These are phyloP conservation scores for Crematogaster levior DNA, from an alignment of 2,888 invertebrate genomes.

Conservation along the genomic window DNA sequence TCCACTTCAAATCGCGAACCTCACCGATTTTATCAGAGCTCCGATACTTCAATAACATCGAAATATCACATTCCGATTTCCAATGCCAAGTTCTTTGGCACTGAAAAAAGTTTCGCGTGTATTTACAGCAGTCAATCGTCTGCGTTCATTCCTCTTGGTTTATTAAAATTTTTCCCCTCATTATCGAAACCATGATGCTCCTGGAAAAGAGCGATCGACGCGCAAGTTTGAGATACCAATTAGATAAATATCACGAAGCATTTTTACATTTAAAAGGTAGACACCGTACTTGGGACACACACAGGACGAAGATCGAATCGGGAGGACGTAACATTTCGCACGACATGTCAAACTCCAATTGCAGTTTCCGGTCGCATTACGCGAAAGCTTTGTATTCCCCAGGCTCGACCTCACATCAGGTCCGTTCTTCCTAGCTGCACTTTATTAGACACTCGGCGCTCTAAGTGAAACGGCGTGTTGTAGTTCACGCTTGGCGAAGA, in stretches of 20 bases:
- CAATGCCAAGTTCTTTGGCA: neutral
- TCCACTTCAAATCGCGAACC: neutral
- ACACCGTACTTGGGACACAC: neutral
- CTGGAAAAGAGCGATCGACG: neutral
- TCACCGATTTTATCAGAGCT: constrained; percentile 9
- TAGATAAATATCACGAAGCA: neutral
- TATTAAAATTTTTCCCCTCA: constrained; percentile 12
- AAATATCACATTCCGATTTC: neutral
- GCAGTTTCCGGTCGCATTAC: constrained; percentile 42
- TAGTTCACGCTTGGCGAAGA: constrained; percentile 22
- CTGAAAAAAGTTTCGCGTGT: neutral
- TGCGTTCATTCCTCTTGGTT: neutral
- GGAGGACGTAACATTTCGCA: constrained; percentile 24
- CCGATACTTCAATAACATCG: neutral
- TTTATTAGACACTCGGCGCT: constrained; percentile 34
- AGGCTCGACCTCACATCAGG: neutral
- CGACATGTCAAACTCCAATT: constrained; percentile 39
- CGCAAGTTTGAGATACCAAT: neutral
- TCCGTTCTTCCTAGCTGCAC: constrained; percentile 25
- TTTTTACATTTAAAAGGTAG: neutral
- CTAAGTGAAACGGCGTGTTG: constrained; percentile 27
- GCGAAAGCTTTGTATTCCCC: constrained; percentile 14
- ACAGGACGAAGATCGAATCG: constrained; percentile 25
- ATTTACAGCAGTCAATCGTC: neutral
- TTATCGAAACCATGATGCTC: neutral